Conservation (phyloP, 2,113 vertebrate genomes). For the Amphiprion ocellaris region DNA sequence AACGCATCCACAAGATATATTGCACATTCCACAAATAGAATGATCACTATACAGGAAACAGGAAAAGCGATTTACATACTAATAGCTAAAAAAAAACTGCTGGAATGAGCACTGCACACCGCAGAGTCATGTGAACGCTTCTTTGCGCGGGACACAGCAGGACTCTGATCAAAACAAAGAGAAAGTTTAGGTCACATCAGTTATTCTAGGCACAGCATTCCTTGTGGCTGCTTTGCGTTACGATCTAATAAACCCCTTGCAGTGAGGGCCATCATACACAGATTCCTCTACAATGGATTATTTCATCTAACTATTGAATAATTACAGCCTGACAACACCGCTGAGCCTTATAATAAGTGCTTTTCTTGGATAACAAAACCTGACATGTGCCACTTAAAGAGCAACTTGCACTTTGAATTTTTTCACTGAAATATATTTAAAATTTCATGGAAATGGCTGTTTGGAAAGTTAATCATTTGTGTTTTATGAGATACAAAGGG, state of each 20-base stretch:
- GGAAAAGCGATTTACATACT: slow-evolving; percentile 12
- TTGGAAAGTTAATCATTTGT: too few species aligned
- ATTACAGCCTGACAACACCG: slow-evolving; percentile 1
- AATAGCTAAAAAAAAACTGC: neutral
- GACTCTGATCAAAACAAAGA: neutral
- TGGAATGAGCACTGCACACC: slow-evolving; percentile 3
- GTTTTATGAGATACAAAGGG: too few species aligned
- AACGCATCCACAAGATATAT: neutral
- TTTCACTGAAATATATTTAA: too few species aligned
- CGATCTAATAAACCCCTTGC: neutral
- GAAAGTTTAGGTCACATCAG: neutral
- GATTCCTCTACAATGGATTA: neutral
- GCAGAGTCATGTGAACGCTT: slow-evolving; percentile 19
- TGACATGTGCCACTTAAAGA: rapidly evolving
- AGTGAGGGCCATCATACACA: neutral
- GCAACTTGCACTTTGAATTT: too few species aligned
- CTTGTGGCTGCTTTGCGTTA: neutral
- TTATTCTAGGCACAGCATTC: neutral
- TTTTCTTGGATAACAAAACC: slow-evolving; percentile 5
- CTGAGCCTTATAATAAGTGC: neutral
- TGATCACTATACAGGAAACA: slow-evolving; percentile 17
- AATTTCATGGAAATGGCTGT: too few species aligned
- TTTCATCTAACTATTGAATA: slow-evolving; percentile 8
- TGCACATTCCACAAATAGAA: slow-evolving; percentile 11
- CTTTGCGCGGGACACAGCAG: neutral